Conservation (phyloP, 2,888 invertebrate species). For the Synanthedon myopaeformis region DNA sequence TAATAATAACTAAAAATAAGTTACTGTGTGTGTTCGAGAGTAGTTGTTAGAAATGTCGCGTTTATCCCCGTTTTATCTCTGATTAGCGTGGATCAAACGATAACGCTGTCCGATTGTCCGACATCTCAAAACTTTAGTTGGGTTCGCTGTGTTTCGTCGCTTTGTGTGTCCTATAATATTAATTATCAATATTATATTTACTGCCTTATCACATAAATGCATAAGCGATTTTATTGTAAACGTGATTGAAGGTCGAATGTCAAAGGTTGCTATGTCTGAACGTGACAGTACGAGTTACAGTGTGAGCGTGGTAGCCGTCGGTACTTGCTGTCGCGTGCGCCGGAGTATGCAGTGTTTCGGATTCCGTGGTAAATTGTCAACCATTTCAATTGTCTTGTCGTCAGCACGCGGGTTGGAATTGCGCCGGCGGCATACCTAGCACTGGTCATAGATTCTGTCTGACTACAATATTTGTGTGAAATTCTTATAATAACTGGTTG, state of each 20-base stretch:
- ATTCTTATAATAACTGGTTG: too few species aligned
- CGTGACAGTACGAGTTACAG: slow-evolving; percentile 50
- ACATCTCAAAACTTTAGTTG: slow-evolving; percentile 30
- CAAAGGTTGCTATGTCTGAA: slow-evolving; percentile 53
- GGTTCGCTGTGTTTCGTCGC: slow-evolving; percentile 25
- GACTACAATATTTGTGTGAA: background rate
- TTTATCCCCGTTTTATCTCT: slow-evolving; percentile 39
- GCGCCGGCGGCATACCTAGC: background rate
- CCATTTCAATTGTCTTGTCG: background rate
- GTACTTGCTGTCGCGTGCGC: slow-evolving; percentile 59
- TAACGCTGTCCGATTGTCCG: slow-evolving; percentile 34
- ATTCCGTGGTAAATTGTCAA: slow-evolving; percentile 44
- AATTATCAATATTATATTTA: background rate
- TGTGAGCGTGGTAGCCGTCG: slow-evolving; percentile 38
- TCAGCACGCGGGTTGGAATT: background rate
- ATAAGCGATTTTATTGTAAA: background rate
- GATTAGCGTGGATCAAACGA: slow-evolving; percentile 31
- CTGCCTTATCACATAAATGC: background rate
- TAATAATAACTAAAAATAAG: too few species aligned
- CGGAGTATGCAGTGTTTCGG: slow-evolving; percentile 64
- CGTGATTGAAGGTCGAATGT: slow-evolving; percentile 13
- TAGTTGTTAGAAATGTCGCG: slow-evolving; percentile 22
- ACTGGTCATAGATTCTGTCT: background rate
- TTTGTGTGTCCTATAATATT: slow-evolving; percentile 15
- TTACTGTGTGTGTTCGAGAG: too few species aligned